phyloP scores from a whole-genome alignment of 1,140 invertebrate genomes.

The Hetaerina americana region DNA sequence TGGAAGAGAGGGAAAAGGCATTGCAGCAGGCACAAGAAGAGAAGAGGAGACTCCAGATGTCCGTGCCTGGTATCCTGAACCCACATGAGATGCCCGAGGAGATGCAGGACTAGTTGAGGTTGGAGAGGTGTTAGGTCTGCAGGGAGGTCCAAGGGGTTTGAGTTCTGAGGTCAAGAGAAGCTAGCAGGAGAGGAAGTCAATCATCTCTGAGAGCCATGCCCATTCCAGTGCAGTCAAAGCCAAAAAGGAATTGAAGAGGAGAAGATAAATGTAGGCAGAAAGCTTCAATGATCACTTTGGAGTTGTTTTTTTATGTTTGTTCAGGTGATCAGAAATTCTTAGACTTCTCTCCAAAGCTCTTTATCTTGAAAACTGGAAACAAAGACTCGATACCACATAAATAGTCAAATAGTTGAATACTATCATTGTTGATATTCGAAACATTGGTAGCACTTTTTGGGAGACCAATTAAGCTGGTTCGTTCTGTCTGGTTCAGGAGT shows the following conservation, averaged over 20 bases:
- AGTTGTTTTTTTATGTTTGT: not conserved
- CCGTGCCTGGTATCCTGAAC: conserved; percentile 93
- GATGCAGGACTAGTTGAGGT: conserved; percentile 78
- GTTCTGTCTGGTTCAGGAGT: not conserved
- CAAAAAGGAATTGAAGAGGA: too few relatives aligned
- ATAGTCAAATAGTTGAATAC: not conserved
- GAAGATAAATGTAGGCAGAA: not conserved
- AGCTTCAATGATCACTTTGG: not conserved
- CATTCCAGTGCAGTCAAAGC: not conserved
- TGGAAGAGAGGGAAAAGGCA: conserved; percentile 87
- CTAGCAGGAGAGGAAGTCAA: not conserved
- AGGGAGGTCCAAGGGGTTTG: too few relatives aligned
- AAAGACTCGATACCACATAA: not conserved
- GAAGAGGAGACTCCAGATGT: conserved; percentile 82
- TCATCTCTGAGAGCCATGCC: not conserved
- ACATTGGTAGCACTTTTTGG: not conserved
- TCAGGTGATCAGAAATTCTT: not conserved
- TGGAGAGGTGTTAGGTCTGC: not conserved
- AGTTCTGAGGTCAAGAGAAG: too few relatives aligned
- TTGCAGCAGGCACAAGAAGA: conserved; percentile 82
- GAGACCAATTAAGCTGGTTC: not conserved
- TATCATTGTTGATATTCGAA: not conserved
- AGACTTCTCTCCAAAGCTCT: not conserved
- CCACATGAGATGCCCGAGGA: conserved; percentile 94
- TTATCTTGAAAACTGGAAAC: not conserved